These are phyloP conservation scores for Ericerus pela DNA, from an alignment of 1,140 invertebrate genomes.

Conservation along the genomic window DNA sequence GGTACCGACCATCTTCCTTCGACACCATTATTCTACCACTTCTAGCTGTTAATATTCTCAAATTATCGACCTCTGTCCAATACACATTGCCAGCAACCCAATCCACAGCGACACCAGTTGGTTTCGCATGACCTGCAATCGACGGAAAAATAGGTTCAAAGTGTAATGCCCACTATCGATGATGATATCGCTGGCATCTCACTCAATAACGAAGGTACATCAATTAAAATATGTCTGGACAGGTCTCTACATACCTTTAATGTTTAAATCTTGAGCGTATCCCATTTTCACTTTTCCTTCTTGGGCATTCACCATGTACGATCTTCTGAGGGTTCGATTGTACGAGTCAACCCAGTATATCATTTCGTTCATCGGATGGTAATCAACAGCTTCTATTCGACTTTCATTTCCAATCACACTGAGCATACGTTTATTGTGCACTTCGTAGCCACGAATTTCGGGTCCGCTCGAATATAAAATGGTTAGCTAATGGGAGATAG, in stretches of 20 bases:
- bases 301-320: conserved; percentile 68
- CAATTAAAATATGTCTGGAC: conserved; percentile 12
- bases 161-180: no score
- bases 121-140: conserved; percentile 48
- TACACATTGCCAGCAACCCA: conserved; percentile 87
- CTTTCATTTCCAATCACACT: conserved; percentile 68
- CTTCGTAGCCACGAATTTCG: conserved; percentile 62
- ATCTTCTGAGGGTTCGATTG: conserved; percentile 77
- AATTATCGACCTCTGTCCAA: conserved; percentile 83
- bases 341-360: conserved; percentile 87
- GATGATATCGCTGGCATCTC: no score
- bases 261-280: conserved; percentile 73
- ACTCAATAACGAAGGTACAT: no score
- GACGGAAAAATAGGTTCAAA: conserved; percentile 19
- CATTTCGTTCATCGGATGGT: conserved; percentile 62
- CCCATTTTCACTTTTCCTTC: conserved; percentile 61
- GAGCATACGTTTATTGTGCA: conserved; percentile 48
- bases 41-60: no score
- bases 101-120: conserved; percentile 72
- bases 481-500: conserved; percentile 17
- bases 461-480: conserved; percentile 50
- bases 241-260: conserved; percentile 40
- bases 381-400: conserved; percentile 75
- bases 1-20: conserved; percentile 76
- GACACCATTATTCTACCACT: conserved; percentile 71